A percentile compares a stretch with the other conserved stretches of the same genome.
These are phyloP conservation scores for Dissostichus mawsoni DNA, from an alignment of 2,113 vertebrate species.

Conservation along the genomic window DNA sequence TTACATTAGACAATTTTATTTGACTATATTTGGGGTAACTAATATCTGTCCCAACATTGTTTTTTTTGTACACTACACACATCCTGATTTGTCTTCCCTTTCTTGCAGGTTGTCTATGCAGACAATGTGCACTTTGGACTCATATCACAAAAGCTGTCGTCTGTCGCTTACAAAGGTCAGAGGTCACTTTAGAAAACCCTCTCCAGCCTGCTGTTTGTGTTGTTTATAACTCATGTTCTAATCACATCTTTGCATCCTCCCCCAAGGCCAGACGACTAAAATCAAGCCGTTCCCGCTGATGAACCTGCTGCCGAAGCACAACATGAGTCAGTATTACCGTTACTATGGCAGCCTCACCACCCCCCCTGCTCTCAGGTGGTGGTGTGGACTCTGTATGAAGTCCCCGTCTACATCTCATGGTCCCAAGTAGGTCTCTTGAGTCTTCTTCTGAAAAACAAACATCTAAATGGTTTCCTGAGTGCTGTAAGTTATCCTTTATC, in stretches of 20 bases:
- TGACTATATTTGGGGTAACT: too few species aligned
- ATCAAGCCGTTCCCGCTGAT: slow-evolving; percentile 86
- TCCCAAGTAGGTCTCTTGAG: slow-evolving; percentile 80
- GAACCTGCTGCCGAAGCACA: slow-evolving; percentile 80
- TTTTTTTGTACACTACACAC: too few species aligned
- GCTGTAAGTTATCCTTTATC: neutral
- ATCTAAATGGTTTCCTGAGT: neutral
- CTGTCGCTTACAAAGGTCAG: slow-evolving; percentile 83
- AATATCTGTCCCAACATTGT: neutral
- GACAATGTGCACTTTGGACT: slow-evolving; percentile 87
- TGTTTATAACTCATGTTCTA: neutral
- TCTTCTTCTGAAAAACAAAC: neutral
- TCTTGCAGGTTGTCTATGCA: slow-evolving; percentile 76
- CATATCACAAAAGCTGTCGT: slow-evolving; percentile 82
- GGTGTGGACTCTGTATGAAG: slow-evolving; percentile 88
- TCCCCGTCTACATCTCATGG: slow-evolving; percentile 82
- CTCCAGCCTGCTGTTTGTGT: neutral
- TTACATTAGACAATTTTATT: too few species aligned
- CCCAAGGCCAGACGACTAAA: slow-evolving; percentile 80
- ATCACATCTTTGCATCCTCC: neutral
- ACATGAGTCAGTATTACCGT: slow-evolving; percentile 86
- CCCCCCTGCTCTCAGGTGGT: slow-evolving; percentile 86
- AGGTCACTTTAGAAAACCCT: neutral
- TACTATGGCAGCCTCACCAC: slow-evolving; percentile 91
- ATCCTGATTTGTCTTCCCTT: neutral